Conservation (phyloP, 2,797 vertebrate species). For the Pseudochirops corinnae region DNA sequence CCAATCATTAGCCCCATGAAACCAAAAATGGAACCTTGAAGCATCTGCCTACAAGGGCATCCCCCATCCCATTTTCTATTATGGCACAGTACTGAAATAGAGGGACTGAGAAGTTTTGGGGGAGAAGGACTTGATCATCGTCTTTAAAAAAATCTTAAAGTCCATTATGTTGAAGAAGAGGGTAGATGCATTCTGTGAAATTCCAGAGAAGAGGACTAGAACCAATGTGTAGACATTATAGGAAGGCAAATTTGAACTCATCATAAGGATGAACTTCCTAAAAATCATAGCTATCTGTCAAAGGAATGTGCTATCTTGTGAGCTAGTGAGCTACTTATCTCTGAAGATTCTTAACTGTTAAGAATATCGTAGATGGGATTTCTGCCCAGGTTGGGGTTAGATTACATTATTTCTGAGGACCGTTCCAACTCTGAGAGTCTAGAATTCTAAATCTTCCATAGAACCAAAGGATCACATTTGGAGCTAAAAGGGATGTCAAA, state of each 20-base stretch:
- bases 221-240: background rate
- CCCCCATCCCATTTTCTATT: background rate
- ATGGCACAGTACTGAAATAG: background rate
- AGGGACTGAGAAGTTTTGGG: background rate
- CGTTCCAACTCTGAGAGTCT: background rate
- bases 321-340: background rate
- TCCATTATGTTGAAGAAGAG: background rate
- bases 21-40: background rate
- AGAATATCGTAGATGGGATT: background rate
- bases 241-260: background rate
- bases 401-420: background rate
- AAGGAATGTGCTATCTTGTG: background rate
- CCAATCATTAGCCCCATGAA: background rate
- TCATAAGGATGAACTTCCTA: background rate
- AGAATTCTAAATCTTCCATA: background rate
- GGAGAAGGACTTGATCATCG: background rate
- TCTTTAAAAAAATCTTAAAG: background rate
- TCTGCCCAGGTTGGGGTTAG: background rate
- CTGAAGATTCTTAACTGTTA: background rate
- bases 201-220: background rate
- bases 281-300: background rate
- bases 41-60: background rate
- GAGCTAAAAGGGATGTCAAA: background rate
- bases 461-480: background rate
- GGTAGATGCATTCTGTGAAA: background rate